phyloP scores from a whole-genome alignment of 2,113 vertebrate species.

The Microcebus murinus region DNA sequence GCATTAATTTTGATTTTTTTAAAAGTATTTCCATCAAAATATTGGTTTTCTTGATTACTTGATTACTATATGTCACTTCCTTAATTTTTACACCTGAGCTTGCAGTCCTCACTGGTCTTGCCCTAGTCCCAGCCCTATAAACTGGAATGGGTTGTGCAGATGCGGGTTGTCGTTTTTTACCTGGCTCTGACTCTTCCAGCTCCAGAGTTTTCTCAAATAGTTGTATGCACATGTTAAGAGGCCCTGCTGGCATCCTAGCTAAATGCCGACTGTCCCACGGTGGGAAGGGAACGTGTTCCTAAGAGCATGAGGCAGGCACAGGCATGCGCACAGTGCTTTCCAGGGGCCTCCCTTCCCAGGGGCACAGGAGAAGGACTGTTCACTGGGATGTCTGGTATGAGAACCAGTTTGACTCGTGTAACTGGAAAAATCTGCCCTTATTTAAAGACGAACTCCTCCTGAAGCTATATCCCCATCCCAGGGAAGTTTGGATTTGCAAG shows the following conservation, averaged over 20 bases:
- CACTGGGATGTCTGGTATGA: background rate
- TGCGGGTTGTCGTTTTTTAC: background rate
- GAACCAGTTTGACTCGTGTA: background rate
- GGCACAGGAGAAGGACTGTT: background rate
- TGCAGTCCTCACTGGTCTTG: rapidly evolving
- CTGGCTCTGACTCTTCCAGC: background rate
- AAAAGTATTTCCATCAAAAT: background rate
- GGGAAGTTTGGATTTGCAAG: background rate
- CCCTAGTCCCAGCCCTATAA: no score
- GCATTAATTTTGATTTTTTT: background rate
- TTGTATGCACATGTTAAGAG: background rate
- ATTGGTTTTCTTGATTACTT: background rate
- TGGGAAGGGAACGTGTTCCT: background rate
- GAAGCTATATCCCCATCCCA: background rate
- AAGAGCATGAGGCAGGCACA: background rate
- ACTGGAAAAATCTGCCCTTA: constrained; percentile 1
- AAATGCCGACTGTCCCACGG: background rate
- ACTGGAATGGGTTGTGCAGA: background rate
- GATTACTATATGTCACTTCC: background rate
- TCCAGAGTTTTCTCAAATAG: background rate
- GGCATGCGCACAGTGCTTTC: background rate
- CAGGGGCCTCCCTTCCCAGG: background rate
- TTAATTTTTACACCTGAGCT: background rate
- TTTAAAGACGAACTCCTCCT: background rate
- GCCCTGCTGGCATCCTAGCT: background rate